Evolutionary conservation across 2,888 invertebrate genomes (phyloP).

Genomic region (Pseudococcus jackbeardsleyi): DNA sequence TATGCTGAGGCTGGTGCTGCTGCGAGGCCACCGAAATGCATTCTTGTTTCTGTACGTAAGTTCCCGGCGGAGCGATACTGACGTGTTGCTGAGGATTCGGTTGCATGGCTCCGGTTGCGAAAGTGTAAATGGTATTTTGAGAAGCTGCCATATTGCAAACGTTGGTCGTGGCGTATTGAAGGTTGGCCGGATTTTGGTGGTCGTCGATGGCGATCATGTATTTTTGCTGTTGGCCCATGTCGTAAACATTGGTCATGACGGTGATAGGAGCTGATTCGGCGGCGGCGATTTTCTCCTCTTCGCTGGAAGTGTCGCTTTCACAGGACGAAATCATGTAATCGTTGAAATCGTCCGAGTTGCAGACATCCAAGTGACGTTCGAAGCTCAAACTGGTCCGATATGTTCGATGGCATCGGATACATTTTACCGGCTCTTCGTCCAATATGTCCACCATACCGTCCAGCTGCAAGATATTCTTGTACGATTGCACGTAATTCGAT

Average conservation of each 20-base stretch:
- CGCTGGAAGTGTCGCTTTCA: conserved; percentile 80
- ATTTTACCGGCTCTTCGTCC: conserved; percentile 83
- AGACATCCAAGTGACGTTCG: conserved; percentile 82
- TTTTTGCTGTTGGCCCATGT: background rate
- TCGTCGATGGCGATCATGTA: conserved; percentile 8
- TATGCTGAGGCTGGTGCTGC: background rate
- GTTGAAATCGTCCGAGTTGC: conserved; percentile 72
- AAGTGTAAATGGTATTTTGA: conserved; percentile 24
- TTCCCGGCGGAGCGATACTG: background rate
- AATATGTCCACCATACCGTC: conserved; percentile 67
- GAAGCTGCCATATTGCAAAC: background rate
- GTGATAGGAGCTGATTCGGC: background rate
- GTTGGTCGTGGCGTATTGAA: background rate
- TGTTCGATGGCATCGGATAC: conserved; percentile 88
- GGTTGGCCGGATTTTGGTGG: background rate
- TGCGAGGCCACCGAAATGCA: conserved; percentile 11
- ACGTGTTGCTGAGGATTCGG: background rate
- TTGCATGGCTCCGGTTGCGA: background rate
- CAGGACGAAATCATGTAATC: conserved; percentile 79
- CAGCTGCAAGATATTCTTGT: conserved; percentile 53
- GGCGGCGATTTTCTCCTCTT: conserved; percentile 66
- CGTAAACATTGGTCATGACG: background rate
- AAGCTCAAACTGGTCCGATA: conserved; percentile 87
- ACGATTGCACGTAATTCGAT: conserved; percentile 17
- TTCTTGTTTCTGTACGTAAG: conserved; percentile 54